These are phyloP conservation scores for Laupala kohalensis DNA, from an alignment of 1,140 invertebrate species.

Conservation along the genomic window DNA sequence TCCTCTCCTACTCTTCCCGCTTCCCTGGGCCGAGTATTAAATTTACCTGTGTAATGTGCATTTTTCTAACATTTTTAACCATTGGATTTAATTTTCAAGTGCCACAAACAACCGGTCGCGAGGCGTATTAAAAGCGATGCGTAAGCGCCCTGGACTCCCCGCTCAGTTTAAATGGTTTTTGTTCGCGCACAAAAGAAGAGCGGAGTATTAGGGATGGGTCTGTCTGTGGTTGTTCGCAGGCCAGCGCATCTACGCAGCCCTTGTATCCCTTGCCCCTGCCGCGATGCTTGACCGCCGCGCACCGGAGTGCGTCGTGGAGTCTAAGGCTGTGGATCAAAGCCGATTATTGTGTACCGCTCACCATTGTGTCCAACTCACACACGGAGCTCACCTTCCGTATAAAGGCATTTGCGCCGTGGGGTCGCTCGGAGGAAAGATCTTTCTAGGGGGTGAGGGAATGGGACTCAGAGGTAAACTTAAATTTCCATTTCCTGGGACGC, in stretches of 20 bases:
- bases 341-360: background rate
- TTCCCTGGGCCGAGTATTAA: constrained; percentile 4
- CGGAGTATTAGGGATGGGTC: constrained; percentile 3
- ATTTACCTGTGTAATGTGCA: constrained; percentile 5
- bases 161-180: constrained; percentile 8
- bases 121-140: background rate
- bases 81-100: constrained; percentile 10
- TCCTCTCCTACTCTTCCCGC: background rate
- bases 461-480: too few species aligned
- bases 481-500: too few species aligned
- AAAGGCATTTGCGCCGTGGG: background rate
- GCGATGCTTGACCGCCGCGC: too few species aligned
- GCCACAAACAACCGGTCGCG: constrained; percentile 3
- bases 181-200: constrained; percentile 7
- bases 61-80: constrained; percentile 9
- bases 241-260: too few species aligned
- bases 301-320: background rate
- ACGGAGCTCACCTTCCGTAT: background rate
- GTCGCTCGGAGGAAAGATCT: too few species aligned
- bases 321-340: background rate
- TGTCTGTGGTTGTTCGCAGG: background rate
- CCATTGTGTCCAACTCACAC: background rate
- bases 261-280: too few species aligned
- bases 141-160: background rate
- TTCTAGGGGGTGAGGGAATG: too few species aligned